Percentiles rank a stretch among this genome's conserved stretches.
Evolutionary conservation across 1,140 invertebrate species (phyloP).

Genomic region (Drosophila kanapiae): DNA sequence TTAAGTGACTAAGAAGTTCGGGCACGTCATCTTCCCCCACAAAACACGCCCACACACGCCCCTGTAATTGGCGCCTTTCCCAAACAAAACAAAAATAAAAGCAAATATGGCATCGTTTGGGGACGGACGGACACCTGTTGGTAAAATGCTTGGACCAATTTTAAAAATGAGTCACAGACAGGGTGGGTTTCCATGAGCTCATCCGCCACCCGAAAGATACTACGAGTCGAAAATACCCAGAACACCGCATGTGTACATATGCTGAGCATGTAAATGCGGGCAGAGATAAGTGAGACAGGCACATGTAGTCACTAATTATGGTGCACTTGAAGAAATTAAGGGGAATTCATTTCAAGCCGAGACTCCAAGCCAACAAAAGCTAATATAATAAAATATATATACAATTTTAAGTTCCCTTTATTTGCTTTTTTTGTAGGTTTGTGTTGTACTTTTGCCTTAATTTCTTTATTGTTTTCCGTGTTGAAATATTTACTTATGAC

Average conservation of each 20-base stretch:
- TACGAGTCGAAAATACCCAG: slow-evolving; percentile 2
- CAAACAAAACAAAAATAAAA: slow-evolving; percentile 18
- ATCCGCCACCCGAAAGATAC: slow-evolving; percentile 40
- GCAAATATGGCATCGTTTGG: neutral
- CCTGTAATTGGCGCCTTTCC: slow-evolving; percentile 47
- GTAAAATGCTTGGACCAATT: slow-evolving; percentile 23
- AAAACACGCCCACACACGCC: slow-evolving; percentile 44
- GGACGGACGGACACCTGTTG: slow-evolving; percentile 49
- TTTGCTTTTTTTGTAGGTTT: neutral
- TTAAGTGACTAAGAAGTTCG: slow-evolving; percentile 42
- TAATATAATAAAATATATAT: neutral
- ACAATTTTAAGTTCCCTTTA: neutral
- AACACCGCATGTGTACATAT: slow-evolving; percentile 13
- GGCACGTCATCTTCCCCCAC: slow-evolving; percentile 16
- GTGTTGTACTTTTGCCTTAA: neutral
- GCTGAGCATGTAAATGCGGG: slow-evolving; percentile 6
- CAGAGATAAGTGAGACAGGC: slow-evolving; percentile 26
- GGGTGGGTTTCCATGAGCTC: slow-evolving; percentile 44
- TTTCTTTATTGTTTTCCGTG: neutral
- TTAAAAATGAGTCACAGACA: slow-evolving; percentile 49
- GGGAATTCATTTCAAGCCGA: neutral
- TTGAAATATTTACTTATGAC: slow-evolving; percentile 5
- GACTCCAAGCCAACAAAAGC: neutral
- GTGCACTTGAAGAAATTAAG: neutral
- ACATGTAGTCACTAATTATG: slow-evolving; percentile 38